Evolutionary conservation across 2,797 vertebrate species (phyloP), one percentile per base, ranked within the genome.

Genomic region (Choloepus didactylus): DNA sequence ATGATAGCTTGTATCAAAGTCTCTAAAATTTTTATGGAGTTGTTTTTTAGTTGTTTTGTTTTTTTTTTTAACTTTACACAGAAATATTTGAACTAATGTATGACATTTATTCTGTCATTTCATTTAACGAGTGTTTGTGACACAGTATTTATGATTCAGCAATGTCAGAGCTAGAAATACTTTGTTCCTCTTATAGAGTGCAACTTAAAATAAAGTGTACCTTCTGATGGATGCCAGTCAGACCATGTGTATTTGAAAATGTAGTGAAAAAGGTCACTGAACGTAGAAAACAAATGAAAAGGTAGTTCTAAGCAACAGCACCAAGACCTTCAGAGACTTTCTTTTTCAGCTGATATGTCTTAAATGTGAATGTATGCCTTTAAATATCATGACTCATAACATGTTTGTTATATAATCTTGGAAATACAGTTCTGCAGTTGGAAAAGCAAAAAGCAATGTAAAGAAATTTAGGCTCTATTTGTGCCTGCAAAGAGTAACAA

Each of bases 231-330:
- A 89, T 95, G 87, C 51, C 93, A 87, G 60, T 96, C 94, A 97
- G 70, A 92, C 38, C 59, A 1, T 89, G 51, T 64, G 14, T 49
- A 62, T 70, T 80, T 56, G 35, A 69, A 76, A 93, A 88, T 67
- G 72, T 56, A 70, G 64, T 88, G 64, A 73, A 67, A 96, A 97
- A 97, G 87, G 94, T 95, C 96, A 88, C 59, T 67, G 49, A 96
- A 35, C 27, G 23, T 25, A 87, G 18, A 69, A 75, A 93, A 77
- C 25, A 54, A 87, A 91, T 84, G 49, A 79, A 93, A 90, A 94
- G n/a, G 38, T 54, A 51, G 11, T 51, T 83, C 44, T 64, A 51
- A 77, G 46, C 56, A 85, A 19, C 18, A 72, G 41, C 23, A 7
- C n/a, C 0, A 1, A 83, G 81, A 94, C 84, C 84, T 96, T 72